These are phyloP conservation scores for Phoxinus phoxinus DNA, from an alignment of 2,113 vertebrate species.

Conservation along the genomic window DNA sequence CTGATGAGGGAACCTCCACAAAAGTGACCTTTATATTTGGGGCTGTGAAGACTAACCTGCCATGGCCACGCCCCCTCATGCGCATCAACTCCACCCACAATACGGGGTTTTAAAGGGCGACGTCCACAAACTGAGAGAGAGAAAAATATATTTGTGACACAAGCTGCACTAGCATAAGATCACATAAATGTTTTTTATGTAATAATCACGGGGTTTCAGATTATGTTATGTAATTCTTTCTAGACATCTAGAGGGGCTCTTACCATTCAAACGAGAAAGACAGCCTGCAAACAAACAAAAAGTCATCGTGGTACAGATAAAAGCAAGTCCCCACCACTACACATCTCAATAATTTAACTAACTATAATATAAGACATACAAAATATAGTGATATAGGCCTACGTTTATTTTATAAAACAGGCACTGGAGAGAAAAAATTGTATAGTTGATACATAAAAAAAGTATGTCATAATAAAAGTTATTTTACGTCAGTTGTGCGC, in stretches of 20 bases:
- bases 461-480: too few relatives aligned
- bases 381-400: too few relatives aligned
- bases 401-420: too few relatives aligned
- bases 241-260: background rate
- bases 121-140: constrained; percentile 37
- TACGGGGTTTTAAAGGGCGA: constrained; percentile 13
- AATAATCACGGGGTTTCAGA: background rate
- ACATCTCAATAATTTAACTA: background rate
- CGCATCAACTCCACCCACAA: constrained; percentile 32
- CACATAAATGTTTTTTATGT: background rate
- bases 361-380: background rate
- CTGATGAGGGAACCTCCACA: constrained; percentile 50
- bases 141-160: background rate
- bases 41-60: constrained; percentile 40
- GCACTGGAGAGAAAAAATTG: too few relatives aligned
- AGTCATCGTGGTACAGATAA: background rate
- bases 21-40: background rate
- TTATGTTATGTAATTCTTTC: background rate
- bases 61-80: constrained; percentile 33
- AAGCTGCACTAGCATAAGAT: background rate
- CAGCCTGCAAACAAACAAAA: constrained; percentile 16
- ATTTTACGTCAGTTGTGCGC: too few relatives aligned
- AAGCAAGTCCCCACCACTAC: background rate
- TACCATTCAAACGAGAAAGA: constrained; percentile 2
- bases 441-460: too few relatives aligned